A percentile compares a stretch with the other conserved stretches of the same genome.
These are phyloP conservation scores for Schlechtendalia chinensis DNA, from an alignment of 1,140 invertebrate genomes.

Conservation along the genomic window DNA sequence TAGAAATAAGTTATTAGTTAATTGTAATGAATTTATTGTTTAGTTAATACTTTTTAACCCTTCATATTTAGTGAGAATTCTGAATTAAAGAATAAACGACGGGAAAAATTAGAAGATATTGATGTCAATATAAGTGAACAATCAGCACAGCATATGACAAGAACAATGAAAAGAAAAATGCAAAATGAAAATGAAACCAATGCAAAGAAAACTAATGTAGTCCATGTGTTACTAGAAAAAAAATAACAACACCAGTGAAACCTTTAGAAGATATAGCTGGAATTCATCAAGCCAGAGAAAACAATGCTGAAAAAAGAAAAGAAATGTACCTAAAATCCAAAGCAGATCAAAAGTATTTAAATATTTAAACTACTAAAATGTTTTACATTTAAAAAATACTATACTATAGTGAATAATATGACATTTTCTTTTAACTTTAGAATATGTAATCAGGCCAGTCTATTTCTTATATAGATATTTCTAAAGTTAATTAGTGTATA, in stretches of 20 bases:
- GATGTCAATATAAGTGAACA: conserved; percentile 9
- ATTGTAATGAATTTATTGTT: not conserved
- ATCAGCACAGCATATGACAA: not conserved
- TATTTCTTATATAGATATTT: no score
- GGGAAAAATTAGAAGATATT: conserved; percentile 41
- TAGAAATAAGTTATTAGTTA: no score
- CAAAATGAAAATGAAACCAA: conserved; percentile 7
- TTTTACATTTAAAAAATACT: not conserved
- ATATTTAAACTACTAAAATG: not conserved
- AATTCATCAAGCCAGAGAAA: conserved; percentile 14
- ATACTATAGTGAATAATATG: no score
- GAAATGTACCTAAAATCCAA: conserved; percentile 32
- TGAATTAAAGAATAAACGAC: not conserved
- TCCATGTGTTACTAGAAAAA: conserved; percentile 23
- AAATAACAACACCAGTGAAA: not conserved
- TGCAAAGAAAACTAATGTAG: conserved; percentile 20
- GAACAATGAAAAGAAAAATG: conserved; percentile 40
- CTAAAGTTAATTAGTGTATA: no score
- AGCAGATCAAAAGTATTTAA: conserved; percentile 33
- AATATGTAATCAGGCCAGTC: no score
- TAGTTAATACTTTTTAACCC: not conserved
- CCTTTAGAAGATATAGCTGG: not conserved
- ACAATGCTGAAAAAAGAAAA: conserved; percentile 42
- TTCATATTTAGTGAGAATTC: not conserved
- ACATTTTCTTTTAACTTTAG: no score